Base-by-base conservation (phyloP, 1,140 invertebrate species). In the Caerostris extrusa region DNA sequence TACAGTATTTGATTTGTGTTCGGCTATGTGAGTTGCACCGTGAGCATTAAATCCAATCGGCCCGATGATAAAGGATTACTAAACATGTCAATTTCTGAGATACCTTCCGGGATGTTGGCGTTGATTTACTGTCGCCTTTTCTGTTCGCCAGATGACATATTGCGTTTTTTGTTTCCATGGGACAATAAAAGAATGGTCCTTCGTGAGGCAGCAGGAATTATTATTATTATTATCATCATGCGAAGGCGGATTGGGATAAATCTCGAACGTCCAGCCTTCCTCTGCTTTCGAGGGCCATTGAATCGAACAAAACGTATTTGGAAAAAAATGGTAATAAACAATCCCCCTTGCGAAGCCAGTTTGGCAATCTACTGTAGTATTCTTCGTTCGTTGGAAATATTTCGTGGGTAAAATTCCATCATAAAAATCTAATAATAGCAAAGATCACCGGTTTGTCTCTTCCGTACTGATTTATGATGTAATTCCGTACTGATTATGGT, bases 181-280 rank as follows among this genome's bases (percentile, higher is more conserved):
- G 71, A 77, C 71, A 77, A 77, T 77, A 77, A 77, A 77, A 77
- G 71, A 77, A 77, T 77, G 71, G 71, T 34, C 71, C 71, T 77
- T 77, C 71, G 71, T 77, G 71, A 77, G 71, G 10, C 34, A 12
- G 5, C 34, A 12, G 71, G 71, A 77, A 77, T 77, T 77, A 77
- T 34, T 34, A 34, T 34, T 2, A 77, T 77, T 77, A 77, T 34
- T 34, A 34, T 34, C 34, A 34, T 77, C 71, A 77, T 19, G 71
- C 50, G 71, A 34, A 77, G 71, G 34, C 50, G 12, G 50, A 50
- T 77, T 12, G 71, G 34, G 71, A 77, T 77, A 77, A 77, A 77
- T 77, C 34, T 77, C 71, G 3, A 34, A 50, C 71, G 71, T 3
- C 50, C 71, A 77, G 8, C 50, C 50, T 53, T 77, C 71, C 61